Percentiles rank a stretch among this genome's conserved stretches.
These are phyloP conservation scores for Napeogenes sylphis DNA, from an alignment of 2,888 invertebrate genomes.

Conservation along the genomic window DNA sequence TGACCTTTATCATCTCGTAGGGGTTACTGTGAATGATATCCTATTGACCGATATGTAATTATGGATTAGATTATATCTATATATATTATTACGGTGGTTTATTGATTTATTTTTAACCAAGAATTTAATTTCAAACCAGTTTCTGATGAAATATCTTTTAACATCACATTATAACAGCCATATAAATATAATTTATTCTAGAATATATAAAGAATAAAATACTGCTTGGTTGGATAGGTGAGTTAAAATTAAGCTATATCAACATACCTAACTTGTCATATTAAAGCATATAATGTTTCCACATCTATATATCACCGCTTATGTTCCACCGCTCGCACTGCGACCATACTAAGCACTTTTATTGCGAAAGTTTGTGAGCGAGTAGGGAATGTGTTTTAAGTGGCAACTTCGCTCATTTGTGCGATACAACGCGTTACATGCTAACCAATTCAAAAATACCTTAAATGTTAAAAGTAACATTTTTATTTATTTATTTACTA, in stretches of 20 bases:
- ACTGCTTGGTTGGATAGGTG: no score
- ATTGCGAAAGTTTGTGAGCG: conserved; percentile 61
- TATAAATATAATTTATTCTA: no score
- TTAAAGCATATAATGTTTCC: background rate
- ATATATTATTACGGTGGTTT: no score
- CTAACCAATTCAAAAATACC: conserved; percentile 55
- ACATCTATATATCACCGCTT: background rate
- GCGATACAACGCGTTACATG: conserved; percentile 52
- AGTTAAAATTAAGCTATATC: background rate
- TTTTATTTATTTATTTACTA: conserved; percentile 12
- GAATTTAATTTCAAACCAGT: no score
- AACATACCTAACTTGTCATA: background rate
- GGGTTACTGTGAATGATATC: no score
- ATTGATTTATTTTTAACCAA: no score
- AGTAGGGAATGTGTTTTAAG: conserved; percentile 45
- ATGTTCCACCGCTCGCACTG: conserved; percentile 8
- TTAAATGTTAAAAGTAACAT: conserved; percentile 9
- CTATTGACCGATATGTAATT: no score
- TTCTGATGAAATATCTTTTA: no score
- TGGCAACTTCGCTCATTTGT: conserved; percentile 57
- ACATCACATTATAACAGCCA: no score
- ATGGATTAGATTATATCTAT: no score
- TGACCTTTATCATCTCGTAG: no score
- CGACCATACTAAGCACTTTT: conserved; percentile 40
- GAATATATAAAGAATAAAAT: no score